These are phyloP conservation scores for Brachionus rotundiformis DNA, from an alignment of 1,140 invertebrate species.

Conservation along the genomic window DNA sequence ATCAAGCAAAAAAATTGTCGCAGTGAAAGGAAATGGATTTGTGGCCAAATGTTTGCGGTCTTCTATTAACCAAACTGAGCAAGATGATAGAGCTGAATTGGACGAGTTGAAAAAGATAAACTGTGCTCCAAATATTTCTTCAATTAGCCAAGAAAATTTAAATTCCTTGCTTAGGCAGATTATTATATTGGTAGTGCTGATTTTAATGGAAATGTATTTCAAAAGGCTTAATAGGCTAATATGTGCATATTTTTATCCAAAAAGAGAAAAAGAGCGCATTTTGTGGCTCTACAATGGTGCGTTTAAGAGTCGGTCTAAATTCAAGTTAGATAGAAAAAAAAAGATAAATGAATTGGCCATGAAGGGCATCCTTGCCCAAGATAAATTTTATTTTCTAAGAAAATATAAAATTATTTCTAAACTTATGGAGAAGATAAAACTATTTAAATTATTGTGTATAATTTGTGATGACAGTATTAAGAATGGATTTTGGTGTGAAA, in stretches of 20 bases:
- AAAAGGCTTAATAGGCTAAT: constrained; percentile 26
- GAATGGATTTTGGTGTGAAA: not conserved
- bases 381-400: not conserved
- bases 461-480: not conserved
- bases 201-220: constrained; percentile 20
- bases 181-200: constrained; percentile 8
- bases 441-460: not conserved
- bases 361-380: not conserved
- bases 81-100: not conserved
- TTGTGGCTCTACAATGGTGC: not conserved
- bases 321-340: not conserved
- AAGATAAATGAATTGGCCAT: not conserved
- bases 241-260: constrained; percentile 25
- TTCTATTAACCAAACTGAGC: not conserved
- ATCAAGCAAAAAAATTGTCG: not conserved
- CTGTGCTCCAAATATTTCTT: not conserved
- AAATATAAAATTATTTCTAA: not conserved
- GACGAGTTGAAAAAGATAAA: not conserved
- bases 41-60: not conserved
- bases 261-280: constrained; percentile 24
- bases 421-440: not conserved
- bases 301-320: not conserved
- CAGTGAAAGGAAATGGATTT: not conserved
- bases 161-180: not conserved
- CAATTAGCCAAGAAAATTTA: not conserved